Evolutionary conservation across 2,113 vertebrate genomes (phyloP).

Genomic region (Eptesicus fuscus): DNA sequence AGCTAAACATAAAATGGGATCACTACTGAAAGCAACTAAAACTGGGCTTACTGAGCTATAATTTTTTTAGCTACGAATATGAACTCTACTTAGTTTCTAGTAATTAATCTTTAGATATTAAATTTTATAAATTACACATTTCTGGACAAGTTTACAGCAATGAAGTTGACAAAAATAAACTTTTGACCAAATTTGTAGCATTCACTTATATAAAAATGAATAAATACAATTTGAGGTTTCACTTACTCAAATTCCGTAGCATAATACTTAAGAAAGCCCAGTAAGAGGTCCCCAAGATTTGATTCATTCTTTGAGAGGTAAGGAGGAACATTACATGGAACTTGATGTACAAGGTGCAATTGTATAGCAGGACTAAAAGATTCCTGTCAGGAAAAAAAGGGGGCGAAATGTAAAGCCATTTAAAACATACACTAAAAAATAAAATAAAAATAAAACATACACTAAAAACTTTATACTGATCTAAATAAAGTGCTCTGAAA

Average conservation of each 20-base stretch:
- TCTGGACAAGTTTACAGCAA: neutral
- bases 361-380: constrained; percentile 90
- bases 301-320: constrained; percentile 91
- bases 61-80: neutral
- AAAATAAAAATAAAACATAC: neutral
- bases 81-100: neutral
- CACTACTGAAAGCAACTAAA: constrained; percentile 7
- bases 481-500: constrained; percentile 24
- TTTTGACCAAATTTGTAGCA: neutral
- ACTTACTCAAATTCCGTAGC: constrained; percentile 94
- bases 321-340: constrained; percentile 85
- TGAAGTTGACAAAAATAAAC: constrained; percentile 2
- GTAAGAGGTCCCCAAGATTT: constrained; percentile 91
- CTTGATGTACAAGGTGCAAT: constrained; percentile 89
- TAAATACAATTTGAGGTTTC: constrained; percentile 33
- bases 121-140: constrained; percentile 14
- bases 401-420: constrained; percentile 20
- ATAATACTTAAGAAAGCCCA: constrained; percentile 96
- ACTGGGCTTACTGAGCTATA: neutral
- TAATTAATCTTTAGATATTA: neutral
- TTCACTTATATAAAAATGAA: neutral
- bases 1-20: constrained; percentile 2
- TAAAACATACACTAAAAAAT: neutral
- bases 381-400: constrained; percentile 84
- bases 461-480: neutral